phyloP scores from a whole-genome alignment of 1,140 invertebrate genomes.

The Lepidurus couesii region DNA sequence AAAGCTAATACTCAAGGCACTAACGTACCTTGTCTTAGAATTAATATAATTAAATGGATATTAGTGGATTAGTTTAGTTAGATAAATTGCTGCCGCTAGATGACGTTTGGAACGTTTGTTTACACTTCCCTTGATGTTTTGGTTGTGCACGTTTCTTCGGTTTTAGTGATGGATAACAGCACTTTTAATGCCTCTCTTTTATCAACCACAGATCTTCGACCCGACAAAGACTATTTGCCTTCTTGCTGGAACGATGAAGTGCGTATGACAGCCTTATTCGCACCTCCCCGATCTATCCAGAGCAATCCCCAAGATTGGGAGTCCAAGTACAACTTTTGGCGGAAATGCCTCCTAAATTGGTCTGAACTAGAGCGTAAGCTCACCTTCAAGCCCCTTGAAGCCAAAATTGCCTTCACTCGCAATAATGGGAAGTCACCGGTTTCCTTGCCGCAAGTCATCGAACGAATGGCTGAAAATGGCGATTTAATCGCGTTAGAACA shows the following conservation, averaged over 20 bases:
- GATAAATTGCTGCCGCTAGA: too few relatives aligned
- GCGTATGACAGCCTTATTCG: conserved; percentile 61
- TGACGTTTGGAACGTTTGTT: too few relatives aligned
- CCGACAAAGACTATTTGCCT: conserved; percentile 42
- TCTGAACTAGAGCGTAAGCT: conserved; percentile 51
- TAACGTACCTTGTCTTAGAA: too few relatives aligned
- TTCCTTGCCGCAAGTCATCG: background rate
- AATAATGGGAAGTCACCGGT: background rate
- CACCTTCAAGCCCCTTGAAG: conserved; percentile 44
- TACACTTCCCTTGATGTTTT: too few relatives aligned
- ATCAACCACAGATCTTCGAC: background rate
- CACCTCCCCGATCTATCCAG: conserved; percentile 58
- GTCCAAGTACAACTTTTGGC: conserved; percentile 69
- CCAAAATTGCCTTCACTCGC: background rate
- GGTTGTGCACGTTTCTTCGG: too few relatives aligned
- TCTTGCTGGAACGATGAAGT: conserved; percentile 60
- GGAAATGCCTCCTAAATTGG: conserved; percentile 56
- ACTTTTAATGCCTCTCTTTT: background rate
- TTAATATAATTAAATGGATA: too few relatives aligned
- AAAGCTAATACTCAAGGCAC: too few relatives aligned
- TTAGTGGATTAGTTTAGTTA: too few relatives aligned
- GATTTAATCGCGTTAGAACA: background rate
- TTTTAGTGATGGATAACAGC: background rate
- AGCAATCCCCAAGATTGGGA: conserved; percentile 62
- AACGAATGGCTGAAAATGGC: background rate